Percentiles rank a stretch among this genome's conserved stretches.
Conservation (phyloP, 2,888 invertebrate genomes). For the Drosophila melanosoma region DNA sequence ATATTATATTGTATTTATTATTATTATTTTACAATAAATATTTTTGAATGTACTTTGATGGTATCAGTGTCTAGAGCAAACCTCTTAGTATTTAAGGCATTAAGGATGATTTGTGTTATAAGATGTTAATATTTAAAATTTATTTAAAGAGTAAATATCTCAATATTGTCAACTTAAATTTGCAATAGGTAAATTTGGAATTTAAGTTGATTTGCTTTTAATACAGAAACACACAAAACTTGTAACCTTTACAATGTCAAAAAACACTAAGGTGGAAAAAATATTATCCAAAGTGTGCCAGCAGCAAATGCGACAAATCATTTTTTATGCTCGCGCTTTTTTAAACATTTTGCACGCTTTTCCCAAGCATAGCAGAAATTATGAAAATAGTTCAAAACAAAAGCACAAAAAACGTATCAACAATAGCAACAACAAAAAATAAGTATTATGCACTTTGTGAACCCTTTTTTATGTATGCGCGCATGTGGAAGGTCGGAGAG, state of each 20-base stretch:
- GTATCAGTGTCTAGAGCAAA: neutral
- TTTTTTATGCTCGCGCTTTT: constrained; percentile 50
- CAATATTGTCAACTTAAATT: neutral
- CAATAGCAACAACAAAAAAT: constrained; percentile 22
- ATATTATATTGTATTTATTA: too few species aligned
- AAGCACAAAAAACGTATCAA: constrained; percentile 48
- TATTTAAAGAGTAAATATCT: neutral
- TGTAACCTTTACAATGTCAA: neutral
- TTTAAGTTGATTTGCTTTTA: constrained; percentile 1
- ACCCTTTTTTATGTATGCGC: constrained; percentile 56
- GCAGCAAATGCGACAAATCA: constrained; percentile 53
- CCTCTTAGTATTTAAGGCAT: neutral
- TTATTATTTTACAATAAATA: neutral
- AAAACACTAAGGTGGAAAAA: constrained; percentile 20
- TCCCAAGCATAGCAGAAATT: constrained; percentile 39
- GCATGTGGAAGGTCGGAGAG: constrained; percentile 13
- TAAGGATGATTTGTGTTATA: neutral
- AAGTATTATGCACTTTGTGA: constrained; percentile 54
- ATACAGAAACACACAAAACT: neutral
- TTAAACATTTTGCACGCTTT: constrained; percentile 56
- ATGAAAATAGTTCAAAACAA: constrained; percentile 54
- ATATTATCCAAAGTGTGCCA: constrained; percentile 18
- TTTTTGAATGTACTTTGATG: neutral
- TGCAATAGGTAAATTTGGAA: neutral
- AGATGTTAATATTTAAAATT: neutral